Base-by-base conservation (phyloP, 1,140 invertebrate species). In the Leguminivora glycinivorella region DNA sequence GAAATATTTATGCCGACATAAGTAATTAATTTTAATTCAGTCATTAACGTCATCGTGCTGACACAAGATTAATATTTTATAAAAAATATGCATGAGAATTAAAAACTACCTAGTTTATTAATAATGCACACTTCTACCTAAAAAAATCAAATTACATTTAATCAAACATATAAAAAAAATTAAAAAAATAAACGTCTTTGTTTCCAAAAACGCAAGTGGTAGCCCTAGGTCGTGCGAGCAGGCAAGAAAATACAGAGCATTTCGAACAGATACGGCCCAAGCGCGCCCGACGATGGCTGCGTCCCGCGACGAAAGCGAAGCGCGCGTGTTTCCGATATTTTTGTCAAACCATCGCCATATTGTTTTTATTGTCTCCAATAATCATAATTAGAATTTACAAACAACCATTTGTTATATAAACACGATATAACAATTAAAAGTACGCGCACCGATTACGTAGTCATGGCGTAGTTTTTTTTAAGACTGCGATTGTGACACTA, bases 261-360 rank as follows among this genome's bases (percentile, higher is more conserved):
- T 52, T 60, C 38, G 12, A 69, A 88, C 86, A 89, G 87, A 89
- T 75, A 85, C 81, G 80, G 77, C 69, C 67, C 74, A 76, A 78
- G 82, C 81, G 83, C 79, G 78, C 69, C 66, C 70, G 76, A 81
- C 80, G 75, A 80, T 82, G 86, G 85, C 77, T 75, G 85, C 75
- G 83, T 82, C 76, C 72, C 71, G 76, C 80, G 71, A 58, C 70
- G 72, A 43, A 70, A 73, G 74, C 70, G 71, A 68, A 79, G 74
- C 77, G 75, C 76, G 74, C 82, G 82, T 81, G 75, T 82, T 85
- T 82, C 81, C 74, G 81, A 81, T 83, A 86, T 83, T 83, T 84
- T 83, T 81, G 80, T 84, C 80, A 83, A 88, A 79, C 77, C 76
- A 75, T 75, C 83, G 87, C 87, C 87, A 89, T 89, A 86, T 89